Percentiles rank a stretch among this genome's conserved stretches.
phyloP scores from a whole-genome alignment of 2,797 vertebrate species.

The Anabas testudineus region DNA sequence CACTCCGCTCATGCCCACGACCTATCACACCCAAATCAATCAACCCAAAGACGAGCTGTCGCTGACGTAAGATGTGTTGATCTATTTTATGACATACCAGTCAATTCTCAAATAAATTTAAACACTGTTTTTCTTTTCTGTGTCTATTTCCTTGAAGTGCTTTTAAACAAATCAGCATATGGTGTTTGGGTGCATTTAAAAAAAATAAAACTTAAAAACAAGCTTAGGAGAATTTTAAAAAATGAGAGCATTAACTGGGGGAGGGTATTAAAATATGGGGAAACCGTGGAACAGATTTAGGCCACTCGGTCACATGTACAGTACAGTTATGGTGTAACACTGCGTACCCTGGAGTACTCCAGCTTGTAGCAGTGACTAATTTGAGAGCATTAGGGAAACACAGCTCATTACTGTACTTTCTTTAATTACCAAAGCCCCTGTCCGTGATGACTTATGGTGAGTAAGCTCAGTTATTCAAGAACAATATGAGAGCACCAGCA shows the following conservation, averaged over 20 bases:
- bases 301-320: constrained; percentile 62
- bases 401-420: constrained; percentile 61
- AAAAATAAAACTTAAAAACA: too few species aligned
- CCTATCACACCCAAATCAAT: constrained; percentile 46
- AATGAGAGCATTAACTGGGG: constrained; percentile 10
- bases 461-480: constrained; percentile 14
- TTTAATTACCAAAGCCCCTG: constrained; percentile 65
- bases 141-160: neutral
- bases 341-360: constrained; percentile 45
- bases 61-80: constrained; percentile 32
- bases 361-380: constrained; percentile 68
- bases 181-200: too few species aligned
- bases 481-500: constrained; percentile 15
- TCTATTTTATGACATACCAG: constrained; percentile 39
- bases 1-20: constrained; percentile 33
- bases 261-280: constrained; percentile 21
- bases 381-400: constrained; percentile 65
- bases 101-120: constrained; percentile 22
- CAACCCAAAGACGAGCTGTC: constrained; percentile 39
- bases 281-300: constrained; percentile 51
- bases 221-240: neutral
- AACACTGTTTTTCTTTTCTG: too few species aligned
- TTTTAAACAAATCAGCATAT: neutral
- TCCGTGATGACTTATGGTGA: constrained; percentile 43
- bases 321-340: constrained; percentile 23